Base-by-base conservation (phyloP, 2,888 invertebrate species). In the Callyntrura guangdongensis region DNA sequence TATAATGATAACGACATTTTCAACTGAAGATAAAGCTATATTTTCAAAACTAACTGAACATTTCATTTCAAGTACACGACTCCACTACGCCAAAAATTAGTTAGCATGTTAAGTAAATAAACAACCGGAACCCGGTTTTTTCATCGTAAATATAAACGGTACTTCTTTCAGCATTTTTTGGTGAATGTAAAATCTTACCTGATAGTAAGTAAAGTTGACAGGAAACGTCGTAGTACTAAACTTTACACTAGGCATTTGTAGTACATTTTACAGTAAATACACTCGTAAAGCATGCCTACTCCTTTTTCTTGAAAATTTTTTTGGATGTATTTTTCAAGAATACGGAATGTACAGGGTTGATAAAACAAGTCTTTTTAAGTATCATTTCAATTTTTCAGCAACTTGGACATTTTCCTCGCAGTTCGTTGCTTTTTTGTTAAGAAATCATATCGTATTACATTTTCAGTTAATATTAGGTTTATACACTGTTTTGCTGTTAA, bases 271-370 rank as follows among this genome's bases (percentile, higher is more conserved):
- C 14, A 82, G 22, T 72, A 83, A 45, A n/a, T 47, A 83, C 27
- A 8, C 17, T 72, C 72, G 47, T 36, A 53, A 14, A 53, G 11
- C 25, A 64, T 64, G 9, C 14, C 25, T 6, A 11, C n/a, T 36
- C 20, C 59, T 17, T 27, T 8, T 81, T 81, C 81, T 64, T 61
- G 67, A 83, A 82, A 74, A 20, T 49, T 49, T 11, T 81, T 11
- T 88, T 88, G 72, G 88, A 83, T 88, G 82, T 83, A 69, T 83
- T 83, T 74, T 83, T 25, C 81, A 79, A 59, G 22, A 59, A 27
- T 20, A 56, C 61, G 88, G 88, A 88, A 88, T 82, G 88, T 82
- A 17, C n/a, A 79, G 25, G 25, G 17, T 79, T 79, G 6, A 79
- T 20, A 79, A 36, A 36, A 36, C 36, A 36, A 81, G 81, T 81